Base-by-base conservation (phyloP, 1,140 invertebrate species). In the Nasonia longicornis region DNA sequence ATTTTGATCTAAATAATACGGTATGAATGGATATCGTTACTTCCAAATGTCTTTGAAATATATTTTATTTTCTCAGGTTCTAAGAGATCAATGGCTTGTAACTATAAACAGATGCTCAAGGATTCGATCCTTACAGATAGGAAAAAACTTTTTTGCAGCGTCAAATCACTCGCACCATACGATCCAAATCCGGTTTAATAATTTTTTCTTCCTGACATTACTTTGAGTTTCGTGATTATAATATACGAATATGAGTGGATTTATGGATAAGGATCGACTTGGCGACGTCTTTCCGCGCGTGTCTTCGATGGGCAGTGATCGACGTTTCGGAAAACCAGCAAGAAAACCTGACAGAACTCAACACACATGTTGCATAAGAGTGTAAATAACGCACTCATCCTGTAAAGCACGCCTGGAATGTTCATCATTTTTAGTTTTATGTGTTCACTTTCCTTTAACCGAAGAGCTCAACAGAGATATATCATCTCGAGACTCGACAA, bases 241-340 rank as follows among this genome's bases (percentile, higher is more conserved):
- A 74, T 22, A 71, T 72, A 35, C 1, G 16, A 48, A 8, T 38
- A 42, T 1, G 20, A 2, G n/a, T 71, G 31, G 12, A 72, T 38
- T 81, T 64, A 77, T 64, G 74, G 29, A 42, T 64, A 48, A 72
- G 48, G 31, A 72, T 52, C 14, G 16, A 64, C 14, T 64, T 67
- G 31, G 29, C 16, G 14, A 12, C 11, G n/a, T 77, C 8, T 72
- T 29, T 42, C 48, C 22, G 10, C 8, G 64, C 14, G 48, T 20
- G 45, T 48, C 14, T 48, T 38, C 14, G 4, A n/a, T 75, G 69
- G 75, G 74, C 74, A 82, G 58, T 82, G 75, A 82, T 82, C 69
- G 75, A 82, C 58, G 16, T 77, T 77, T 82, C 26, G 70, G 22
- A 77, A 73, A 75, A 22, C 29, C 48, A 77, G 7, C n/a, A 3